Conservation (phyloP, 1,140 invertebrate genomes). For the Sarcophaga peregrina region DNA sequence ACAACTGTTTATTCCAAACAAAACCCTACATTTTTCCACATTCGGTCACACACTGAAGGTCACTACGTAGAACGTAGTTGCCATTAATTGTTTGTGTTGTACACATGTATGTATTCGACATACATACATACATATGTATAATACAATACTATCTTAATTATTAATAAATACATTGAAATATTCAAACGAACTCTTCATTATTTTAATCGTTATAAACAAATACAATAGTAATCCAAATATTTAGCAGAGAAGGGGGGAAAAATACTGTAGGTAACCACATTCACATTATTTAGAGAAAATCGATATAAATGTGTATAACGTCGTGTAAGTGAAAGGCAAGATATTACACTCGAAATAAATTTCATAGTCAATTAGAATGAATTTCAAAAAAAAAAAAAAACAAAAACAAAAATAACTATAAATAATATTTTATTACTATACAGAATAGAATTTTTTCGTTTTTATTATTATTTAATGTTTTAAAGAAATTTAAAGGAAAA, state of each 20-base stretch:
- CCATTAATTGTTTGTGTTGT: background rate
- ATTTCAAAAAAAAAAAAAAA: too few relatives aligned
- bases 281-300: background rate
- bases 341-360: background rate
- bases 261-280: background rate
- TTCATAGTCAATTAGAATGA: too few relatives aligned
- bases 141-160: background rate
- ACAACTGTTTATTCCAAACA: too few relatives aligned
- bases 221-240: background rate
- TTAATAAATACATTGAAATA: background rate
- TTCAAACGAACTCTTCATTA: background rate
- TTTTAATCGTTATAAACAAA: background rate
- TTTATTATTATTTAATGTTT: too few relatives aligned
- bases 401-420: too few relatives aligned
- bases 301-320: constrained; percentile 15
- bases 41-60: constrained; percentile 21
- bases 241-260: background rate
- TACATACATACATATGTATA: too few relatives aligned
- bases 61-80: background rate
- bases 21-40: background rate
- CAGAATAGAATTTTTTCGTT: too few relatives aligned
- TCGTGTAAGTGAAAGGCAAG: background rate
- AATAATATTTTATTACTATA: too few relatives aligned
- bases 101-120: too few relatives aligned
- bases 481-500: too few relatives aligned